Base-by-base conservation (phyloP, 2,797 vertebrate genomes). In the Tinamus major region DNA sequence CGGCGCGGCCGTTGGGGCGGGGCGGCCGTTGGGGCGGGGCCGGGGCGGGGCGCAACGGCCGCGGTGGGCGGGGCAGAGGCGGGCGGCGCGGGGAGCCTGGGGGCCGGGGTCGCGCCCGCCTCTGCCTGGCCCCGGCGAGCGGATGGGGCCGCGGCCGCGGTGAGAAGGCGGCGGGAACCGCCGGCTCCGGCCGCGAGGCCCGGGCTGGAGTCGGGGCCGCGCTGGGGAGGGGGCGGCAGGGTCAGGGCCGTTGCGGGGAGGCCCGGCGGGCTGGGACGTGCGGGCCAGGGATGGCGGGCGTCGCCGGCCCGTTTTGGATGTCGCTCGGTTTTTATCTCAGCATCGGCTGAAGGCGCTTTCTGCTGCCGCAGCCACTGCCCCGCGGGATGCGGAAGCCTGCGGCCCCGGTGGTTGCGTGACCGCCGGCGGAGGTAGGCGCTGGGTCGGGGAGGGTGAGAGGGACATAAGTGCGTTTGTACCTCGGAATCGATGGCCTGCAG, bases 401-500 rank as follows among this genome's bases (percentile, higher is more conserved):
- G 8, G 63, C 64, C 63, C 29, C 5, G 11, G 46, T 7, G 69
- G 48, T 41, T 39, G 39, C 61, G 20, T 20, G 13, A 20, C 44
- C 3, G 48, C 37, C 2, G 53, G 53, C 21, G 55, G 9, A 9
- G 61, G 19, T 8, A 23, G 7, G 71, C 42, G 5, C 3, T 5
- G 7, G 33, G 4, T 13, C 1, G 37, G 18, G 15, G 15, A 17
- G 23, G 13, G 49, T 14, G 49, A 24, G 12, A 24, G 49, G 19
- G 44, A 48, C 23, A 10, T 23, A 17, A 55, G 53, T 31, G 17
- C 27, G 53, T 31, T 31, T 55, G 59, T 44, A 7, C 37, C 10
- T 4, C 15, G 0, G 0, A 10, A 18, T 4, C 2, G 23, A 0
- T 0, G 13, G 51, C 37, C 6, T 3, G 59, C 55, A 13, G 68